These are phyloP conservation scores for Eremophila alpestris DNA, from an alignment of 2,797 vertebrate genomes.

Conservation along the genomic window DNA sequence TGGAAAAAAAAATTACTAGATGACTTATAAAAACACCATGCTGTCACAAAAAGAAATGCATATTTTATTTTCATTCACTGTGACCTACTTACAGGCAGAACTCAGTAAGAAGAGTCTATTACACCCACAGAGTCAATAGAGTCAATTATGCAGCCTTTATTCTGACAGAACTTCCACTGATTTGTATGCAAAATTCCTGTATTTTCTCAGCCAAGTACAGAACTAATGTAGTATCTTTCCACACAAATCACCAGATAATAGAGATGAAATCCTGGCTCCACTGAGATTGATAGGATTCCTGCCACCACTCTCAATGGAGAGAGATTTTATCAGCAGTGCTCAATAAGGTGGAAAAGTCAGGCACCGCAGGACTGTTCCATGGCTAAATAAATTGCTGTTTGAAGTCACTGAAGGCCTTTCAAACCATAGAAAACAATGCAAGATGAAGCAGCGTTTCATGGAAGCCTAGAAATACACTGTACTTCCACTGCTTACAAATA, in stretches of 20 bases:
- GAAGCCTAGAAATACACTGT: not conserved
- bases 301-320: not conserved
- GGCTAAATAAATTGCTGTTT: not conserved
- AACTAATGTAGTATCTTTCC: not conserved
- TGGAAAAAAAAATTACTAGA: not conserved
- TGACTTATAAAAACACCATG: not conserved
- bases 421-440: not conserved
- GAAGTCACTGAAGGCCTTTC: not conserved
- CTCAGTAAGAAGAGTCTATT: conserved; percentile 17
- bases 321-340: not conserved
- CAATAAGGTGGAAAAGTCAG: conserved; percentile 4
- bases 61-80: conserved; percentile 52
- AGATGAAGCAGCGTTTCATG: not conserved
- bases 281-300: not conserved
- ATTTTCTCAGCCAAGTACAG: conserved; percentile 5
- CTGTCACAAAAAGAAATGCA: not conserved
- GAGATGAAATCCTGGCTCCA: not conserved
- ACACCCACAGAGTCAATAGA: conserved; percentile 39
- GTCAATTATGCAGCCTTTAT: conserved; percentile 31
- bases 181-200: conserved; percentile 11
- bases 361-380: not conserved
- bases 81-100: conserved; percentile 63
- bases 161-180: conserved; percentile 14
- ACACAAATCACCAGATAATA: not conserved
- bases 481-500: not conserved